Base-by-base conservation (phyloP, 1,140 invertebrate genomes). In the Condylostylus longicornis region DNA sequence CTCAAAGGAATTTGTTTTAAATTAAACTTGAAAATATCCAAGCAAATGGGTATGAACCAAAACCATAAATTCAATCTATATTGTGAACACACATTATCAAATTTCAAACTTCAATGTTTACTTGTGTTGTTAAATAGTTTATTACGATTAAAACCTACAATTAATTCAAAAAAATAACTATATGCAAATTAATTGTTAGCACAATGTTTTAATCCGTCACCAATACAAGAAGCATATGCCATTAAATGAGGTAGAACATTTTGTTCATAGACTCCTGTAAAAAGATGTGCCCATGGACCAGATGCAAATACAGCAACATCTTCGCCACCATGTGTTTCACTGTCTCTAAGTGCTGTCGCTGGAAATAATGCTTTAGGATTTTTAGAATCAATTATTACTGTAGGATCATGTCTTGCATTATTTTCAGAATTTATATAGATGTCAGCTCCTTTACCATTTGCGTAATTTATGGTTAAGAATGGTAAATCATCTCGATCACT, bases 251-350 rank as follows among this genome's bases (percentile, higher is more conserved):
- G 72, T 12, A 87, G 73, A 47, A 81, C 75, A 52, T 70, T 78
- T 54, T 87, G 82, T 46, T 88, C 82, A 51, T 82, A 77, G 10
- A 79, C 74, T 9, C 79, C 78, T 23, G 72, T 69, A 37, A 86
- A 72, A 10, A 86, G 56, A 50, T 85, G 78, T 1, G 77, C 62
- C 63, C 73, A 74, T 5, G 85, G 82, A 20, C 62, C 61, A n/a
- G 45, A 53, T 0, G 75, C 72, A 49, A 66, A 77, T 2, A 79
- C 71, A 0, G 67, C 65, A 0, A 79, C 76, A 50, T 80, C 77
- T 34, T 80, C 77, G 2, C 75, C 77, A 0, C 76, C 75, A 43
- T 80, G 77, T 0, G 75, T 75, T 46, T 79, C 75, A 1, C 50
- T 57, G 0, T 49, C 29, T 18, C 68, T 51, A 0, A 69, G 69